These are phyloP conservation scores for Leucosticte australis DNA, from an alignment of 2,113 vertebrate genomes.

Conservation along the genomic window DNA sequence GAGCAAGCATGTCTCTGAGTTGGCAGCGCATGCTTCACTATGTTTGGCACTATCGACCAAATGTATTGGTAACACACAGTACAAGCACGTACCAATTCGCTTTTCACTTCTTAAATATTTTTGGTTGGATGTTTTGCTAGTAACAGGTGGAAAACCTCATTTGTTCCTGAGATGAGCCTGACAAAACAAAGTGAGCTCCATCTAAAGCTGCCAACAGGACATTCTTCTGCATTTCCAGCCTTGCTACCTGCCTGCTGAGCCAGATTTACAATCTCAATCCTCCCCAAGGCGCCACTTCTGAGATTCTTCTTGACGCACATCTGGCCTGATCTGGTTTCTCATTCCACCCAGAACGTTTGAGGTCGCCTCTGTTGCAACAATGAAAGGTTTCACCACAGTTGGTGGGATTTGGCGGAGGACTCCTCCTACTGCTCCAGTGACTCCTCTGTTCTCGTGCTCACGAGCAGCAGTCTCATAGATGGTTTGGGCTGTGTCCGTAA, in stretches of 20 bases:
- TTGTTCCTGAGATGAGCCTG: conserved; percentile 76
- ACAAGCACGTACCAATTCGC: conserved; percentile 41
- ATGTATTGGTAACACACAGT: conserved; percentile 8
- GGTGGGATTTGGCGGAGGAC: conserved; percentile 96
- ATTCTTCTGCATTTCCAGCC: neutral
- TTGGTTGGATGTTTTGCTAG: conserved; percentile 61
- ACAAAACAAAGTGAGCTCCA: conserved; percentile 29
- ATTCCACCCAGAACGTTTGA: conserved; percentile 96
- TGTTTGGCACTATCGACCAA: conserved; percentile 62
- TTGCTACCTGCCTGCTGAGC: neutral
- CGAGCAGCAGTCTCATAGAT: conserved; percentile 95
- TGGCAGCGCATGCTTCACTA: conserved; percentile 53
- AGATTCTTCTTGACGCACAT: conserved; percentile 94
- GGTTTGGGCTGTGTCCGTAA: conserved; percentile 93
- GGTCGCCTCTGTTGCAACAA: conserved; percentile 95
- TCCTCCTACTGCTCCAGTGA: conserved; percentile 94
- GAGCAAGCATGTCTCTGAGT: conserved; percentile 42
- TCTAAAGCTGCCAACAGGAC: neutral
- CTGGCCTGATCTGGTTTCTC: conserved; percentile 97
- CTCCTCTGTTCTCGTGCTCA: conserved; percentile 95
- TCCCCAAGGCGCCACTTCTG: conserved; percentile 95
- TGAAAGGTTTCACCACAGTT: conserved; percentile 92
- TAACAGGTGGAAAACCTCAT: conserved; percentile 45
- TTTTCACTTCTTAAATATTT: conserved; percentile 46
- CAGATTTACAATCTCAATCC: conserved; percentile 65